Base-by-base conservation (phyloP, 2,888 invertebrate genomes). In the Idaea aversata region DNA sequence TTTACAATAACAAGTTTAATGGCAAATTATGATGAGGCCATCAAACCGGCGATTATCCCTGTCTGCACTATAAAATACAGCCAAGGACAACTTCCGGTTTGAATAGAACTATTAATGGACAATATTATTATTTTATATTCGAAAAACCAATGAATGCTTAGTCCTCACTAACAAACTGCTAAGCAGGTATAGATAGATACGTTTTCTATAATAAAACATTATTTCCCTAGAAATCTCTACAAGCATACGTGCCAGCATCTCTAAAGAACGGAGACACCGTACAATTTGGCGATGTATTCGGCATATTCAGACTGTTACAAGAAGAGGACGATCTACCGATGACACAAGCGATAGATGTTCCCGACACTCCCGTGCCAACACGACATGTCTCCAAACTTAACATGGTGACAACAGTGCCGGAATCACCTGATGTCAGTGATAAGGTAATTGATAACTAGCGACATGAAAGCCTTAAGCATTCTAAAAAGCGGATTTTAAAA, bases 341-440 rank as follows among this genome's bases (percentile, higher is more conserved):
- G 87, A 93, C 92, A 0, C 92, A 93, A 74, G 90, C 86, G 4
- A 70, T 90, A 5, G 85, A 88, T 16, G 77, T 91, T 10, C 90
- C 90, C 0, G 90, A 89, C 15, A 91, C 91, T 3, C 91, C 91
- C 1, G 66, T 84, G 1, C 67, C 73, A 1, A 74, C 69, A 2
- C 80, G 75, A 64, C 77, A 78, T 71, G 64, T 81, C 4, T 81
- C 86, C 0, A 85, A 81, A 69, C 57, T 86, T 13, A 78, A 80
- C 65, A 77, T 81, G 2, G 76, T 72, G 0, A 88, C 84, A 4
- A 80, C 82, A 13, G 77, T 91, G 69, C 92, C 91, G 0, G 91
- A 92, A 69, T 91, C 92, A 5, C 92, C 92, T 3, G 91, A 93
- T 77, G 83, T 88, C 63, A 92, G 91, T 74, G 91, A 91, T 68